Conservation (phyloP, 2,797 vertebrate genomes). For the Aotus griseimembra region DNA sequence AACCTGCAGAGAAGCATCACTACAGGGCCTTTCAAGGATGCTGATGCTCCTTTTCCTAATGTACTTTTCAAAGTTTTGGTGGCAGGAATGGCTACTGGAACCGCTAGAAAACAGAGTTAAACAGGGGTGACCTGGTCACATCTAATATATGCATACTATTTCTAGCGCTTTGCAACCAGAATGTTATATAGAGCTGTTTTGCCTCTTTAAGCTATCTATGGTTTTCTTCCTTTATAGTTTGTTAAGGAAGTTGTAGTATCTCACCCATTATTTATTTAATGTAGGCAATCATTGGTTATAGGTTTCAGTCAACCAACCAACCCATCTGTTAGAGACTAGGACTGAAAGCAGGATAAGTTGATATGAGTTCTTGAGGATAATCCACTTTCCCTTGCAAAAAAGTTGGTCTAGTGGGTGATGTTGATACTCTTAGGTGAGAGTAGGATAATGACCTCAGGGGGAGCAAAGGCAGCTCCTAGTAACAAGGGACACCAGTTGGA, state of each 20-base stretch:
- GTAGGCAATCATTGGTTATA: neutral
- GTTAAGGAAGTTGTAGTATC: slow-evolving; percentile 6
- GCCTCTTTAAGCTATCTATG: neutral
- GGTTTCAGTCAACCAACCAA: neutral
- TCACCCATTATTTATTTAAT: neutral
- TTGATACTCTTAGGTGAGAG: neutral
- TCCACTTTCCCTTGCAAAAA: neutral
- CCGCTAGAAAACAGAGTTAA: neutral
- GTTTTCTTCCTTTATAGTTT: neutral
- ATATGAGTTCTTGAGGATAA: neutral
- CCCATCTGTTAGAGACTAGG: neutral
- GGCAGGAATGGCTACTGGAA: neutral
- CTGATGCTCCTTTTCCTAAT: neutral
- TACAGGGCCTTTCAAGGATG: neutral
- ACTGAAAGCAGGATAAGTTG: neutral
- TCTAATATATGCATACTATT: neutral
- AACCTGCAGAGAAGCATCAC: neutral
- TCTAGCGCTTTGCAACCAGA: neutral
- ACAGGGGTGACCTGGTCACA: neutral
- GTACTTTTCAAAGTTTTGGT: neutral
- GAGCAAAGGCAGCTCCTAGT: neutral
- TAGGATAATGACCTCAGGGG: neutral
- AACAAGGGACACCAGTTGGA: neutral
- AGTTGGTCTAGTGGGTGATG: neutral
- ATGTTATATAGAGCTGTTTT: neutral